Conservation (phyloP, 64 coral and sea anemone genomes). For the Cladopsammia gracilis region DNA sequence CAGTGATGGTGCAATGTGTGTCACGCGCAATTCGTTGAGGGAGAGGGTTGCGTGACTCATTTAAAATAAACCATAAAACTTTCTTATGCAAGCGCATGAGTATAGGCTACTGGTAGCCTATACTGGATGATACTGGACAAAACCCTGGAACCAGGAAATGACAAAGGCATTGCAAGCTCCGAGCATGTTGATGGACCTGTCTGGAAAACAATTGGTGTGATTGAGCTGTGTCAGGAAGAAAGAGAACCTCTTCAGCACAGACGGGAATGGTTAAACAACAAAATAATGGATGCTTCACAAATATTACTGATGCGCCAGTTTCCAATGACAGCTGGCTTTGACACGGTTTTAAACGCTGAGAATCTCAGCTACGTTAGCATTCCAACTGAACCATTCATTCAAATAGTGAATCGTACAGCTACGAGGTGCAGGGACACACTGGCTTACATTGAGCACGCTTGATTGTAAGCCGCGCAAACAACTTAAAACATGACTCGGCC, state of each 20-base stretch:
- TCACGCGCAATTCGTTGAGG: too few species aligned
- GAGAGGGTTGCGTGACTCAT: too few species aligned
- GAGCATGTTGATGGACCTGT: not conserved
- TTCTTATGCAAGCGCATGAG: too few species aligned
- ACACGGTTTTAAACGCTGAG: not conserved
- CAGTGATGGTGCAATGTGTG: too few species aligned
- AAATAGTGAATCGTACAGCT: slow-evolving; percentile 1
- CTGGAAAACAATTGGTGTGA: not conserved
- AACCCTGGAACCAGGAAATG: slow-evolving; percentile 3
- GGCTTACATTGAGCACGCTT: not conserved
- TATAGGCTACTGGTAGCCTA: too few species aligned
- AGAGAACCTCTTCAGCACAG: not conserved
- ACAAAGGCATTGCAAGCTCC: not conserved
- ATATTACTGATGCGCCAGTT: not conserved
- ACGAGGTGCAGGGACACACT: not conserved
- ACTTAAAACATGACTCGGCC: not conserved
- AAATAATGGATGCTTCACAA: slow-evolving; percentile 5
- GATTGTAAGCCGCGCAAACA: not conserved
- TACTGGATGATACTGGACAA: too few species aligned
- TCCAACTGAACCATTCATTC: not conserved
- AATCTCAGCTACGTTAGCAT: not conserved
- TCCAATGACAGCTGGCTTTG: not conserved
- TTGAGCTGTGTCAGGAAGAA: not conserved
- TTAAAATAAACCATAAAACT: too few species aligned
- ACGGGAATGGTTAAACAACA: not conserved